Evolutionary conservation across 2,113 vertebrate species (phyloP).

Genomic region (Entelurus aequoreus): DNA sequence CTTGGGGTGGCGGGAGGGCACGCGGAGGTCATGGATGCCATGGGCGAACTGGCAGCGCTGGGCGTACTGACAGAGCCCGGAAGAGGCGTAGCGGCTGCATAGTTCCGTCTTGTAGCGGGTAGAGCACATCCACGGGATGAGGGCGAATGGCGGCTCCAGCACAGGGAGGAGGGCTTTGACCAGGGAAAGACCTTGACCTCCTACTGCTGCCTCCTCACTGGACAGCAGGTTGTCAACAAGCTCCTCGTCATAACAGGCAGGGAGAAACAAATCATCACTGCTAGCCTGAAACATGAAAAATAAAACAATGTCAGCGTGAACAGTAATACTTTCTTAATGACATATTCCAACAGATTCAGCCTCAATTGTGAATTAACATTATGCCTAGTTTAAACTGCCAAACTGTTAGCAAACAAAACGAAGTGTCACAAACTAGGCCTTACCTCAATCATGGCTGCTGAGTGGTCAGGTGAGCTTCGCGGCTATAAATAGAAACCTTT

Average conservation of each 20-base stretch:
- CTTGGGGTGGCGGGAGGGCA: slow-evolving; percentile 74
- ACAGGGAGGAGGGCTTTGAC: slow-evolving; percentile 66
- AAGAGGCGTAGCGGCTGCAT: slow-evolving; percentile 68
- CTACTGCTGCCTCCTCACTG: slow-evolving; percentile 8
- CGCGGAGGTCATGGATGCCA: slow-evolving; percentile 73
- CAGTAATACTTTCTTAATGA: too few species aligned
- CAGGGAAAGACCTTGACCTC: slow-evolving; percentile 36
- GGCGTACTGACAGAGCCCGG: slow-evolving; percentile 68
- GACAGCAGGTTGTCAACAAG: slow-evolving; percentile 51
- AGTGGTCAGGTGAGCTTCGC: too few species aligned
- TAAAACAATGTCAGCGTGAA: background rate
- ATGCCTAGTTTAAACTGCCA: too few species aligned
- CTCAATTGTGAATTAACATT: too few species aligned
- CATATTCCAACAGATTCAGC: too few species aligned
- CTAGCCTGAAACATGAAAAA: slow-evolving; percentile 38
- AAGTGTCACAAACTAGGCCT: background rate
- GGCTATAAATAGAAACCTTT: too few species aligned
- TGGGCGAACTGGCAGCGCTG: slow-evolving; percentile 77
- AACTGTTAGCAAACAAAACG: too few species aligned
- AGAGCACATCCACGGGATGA: slow-evolving; percentile 63
- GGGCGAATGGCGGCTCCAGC: slow-evolving; percentile 36
- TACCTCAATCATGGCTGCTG: slow-evolving; percentile 56
- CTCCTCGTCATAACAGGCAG: slow-evolving; percentile 51
- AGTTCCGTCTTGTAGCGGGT: slow-evolving; percentile 77
- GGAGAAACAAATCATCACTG: slow-evolving; percentile 58